Base-by-base conservation (phyloP, 2,888 invertebrate species). In the Ophion ventricosus region DNA sequence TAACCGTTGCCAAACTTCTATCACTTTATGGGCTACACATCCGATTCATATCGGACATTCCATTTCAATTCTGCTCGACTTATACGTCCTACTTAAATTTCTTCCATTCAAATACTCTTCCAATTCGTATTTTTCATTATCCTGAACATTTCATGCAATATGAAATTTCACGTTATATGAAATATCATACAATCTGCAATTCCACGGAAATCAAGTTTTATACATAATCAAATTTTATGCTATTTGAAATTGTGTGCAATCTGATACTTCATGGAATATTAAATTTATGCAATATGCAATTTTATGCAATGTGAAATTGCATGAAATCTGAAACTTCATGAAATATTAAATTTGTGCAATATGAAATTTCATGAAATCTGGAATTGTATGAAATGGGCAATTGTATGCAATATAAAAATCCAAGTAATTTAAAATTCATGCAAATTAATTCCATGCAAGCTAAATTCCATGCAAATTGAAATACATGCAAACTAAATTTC, bases 1-100 rank as follows among this genome's bases (percentile, higher is more conserved):
- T 79, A 89, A 85, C 87, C 89, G 89, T 90, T 90, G 90, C 88
- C 90, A 88, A 89, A 90, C 84, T 80, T 70, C 69, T 57, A 63
- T 74, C 72, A 17, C 49, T 49, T 17, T 23, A 40, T 25, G 1
- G 17, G 7, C 23, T 11, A 23, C 57, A 63, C 26, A 35, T 40
- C 20, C 8, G 2, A 8, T 72, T 59, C n/a, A 20, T 25, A 59
- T 59, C 14, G 72, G 72, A 17, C 40, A 40, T 59, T 63, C 63
- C 63, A 17, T 29, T 29, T 35, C 17, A 29, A 63, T 25, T 61
- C 25, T 26, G 14, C 25, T 57, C 57, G 57, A 57, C 57, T 57
- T 57, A 20, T 56, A 56, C 56, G 56, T 56, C 56, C 56, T n/a
- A n/a, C n/a, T 56, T 56, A 14, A 40, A 40, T 14, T 56, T 56